Base-by-base conservation (phyloP, 92 coral and sea anemone species). In the Metridium senile region DNA sequence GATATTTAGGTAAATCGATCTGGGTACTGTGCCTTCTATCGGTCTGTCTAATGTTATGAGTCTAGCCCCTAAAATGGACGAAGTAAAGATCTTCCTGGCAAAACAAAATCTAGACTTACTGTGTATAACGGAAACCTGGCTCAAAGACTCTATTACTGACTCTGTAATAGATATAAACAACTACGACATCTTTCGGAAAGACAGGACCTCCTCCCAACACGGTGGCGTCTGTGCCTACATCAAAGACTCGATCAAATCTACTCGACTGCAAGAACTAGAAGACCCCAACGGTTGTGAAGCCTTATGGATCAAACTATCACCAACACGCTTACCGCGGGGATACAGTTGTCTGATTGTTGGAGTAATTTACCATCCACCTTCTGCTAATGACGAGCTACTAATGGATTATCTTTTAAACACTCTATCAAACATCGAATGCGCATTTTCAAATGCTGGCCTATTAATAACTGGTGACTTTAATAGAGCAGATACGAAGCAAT, bases 151-250 rank as follows among this genome's bases (percentile, higher is more conserved):
- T 26, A 46, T 67, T 26, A 26, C 27, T 34, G 62, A 78, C 73
- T 78, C 78, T 54, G 62, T 68, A 65, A 17, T 78, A 23, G 35
- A 78, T 31, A 67, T 67, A 26, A 67, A 9, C 45, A 62, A 52
- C 31, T 52, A 31, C 35, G 34, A 70, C 19, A 10, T 79, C 20
- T 25, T 13, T 31, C 70, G 84, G 23, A 72, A 56, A 71, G 84
- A 80, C 33, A 56, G 84, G 0, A 26, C 46, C 63, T 35, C 23
- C 23, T 33, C 68, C 25, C 27, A 23, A 30, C 79, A 80, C 31
- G 84, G 79, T 22, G 84, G 84, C 43, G 84, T 80, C 19, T 80
- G 84, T 23, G 20, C 53, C 52, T n/a, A n/a, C n/a, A n/a, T n/a
- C n/a, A n/a, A n/a, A n/a, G n/a, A n/a, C n/a, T n/a, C n/a, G n/a